These are phyloP conservation scores for Venusia cambrica DNA, from an alignment of 2,888 invertebrate genomes.

Conservation along the genomic window DNA sequence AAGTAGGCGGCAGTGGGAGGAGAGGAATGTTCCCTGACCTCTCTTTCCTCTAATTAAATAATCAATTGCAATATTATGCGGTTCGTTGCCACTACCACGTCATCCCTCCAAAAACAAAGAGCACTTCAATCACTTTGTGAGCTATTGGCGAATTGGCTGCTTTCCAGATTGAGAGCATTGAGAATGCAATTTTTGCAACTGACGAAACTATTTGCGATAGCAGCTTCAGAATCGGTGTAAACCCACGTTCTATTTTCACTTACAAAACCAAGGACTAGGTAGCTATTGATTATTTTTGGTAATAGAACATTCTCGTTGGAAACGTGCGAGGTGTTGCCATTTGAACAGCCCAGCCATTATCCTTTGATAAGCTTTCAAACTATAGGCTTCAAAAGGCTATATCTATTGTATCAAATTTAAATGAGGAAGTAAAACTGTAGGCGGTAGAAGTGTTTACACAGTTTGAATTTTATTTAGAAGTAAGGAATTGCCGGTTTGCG, in stretches of 20 bases:
- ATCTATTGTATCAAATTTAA: constrained; percentile 31
- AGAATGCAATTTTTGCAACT: constrained; percentile 18
- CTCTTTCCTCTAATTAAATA: constrained; percentile 61
- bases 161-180: constrained; percentile 14
- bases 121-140: constrained; percentile 9
- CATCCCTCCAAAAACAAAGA: constrained; percentile 16
- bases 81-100: constrained; percentile 19
- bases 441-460: constrained; percentile 50
- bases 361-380: too few species aligned
- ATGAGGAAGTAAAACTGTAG: constrained; percentile 42
- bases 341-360: too few species aligned
- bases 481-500: constrained; percentile 56
- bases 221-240: neutral
- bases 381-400: too few species aligned
- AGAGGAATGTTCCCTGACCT: constrained; percentile 63
- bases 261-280: too few species aligned
- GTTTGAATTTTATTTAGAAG: constrained; percentile 48
- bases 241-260: constrained; percentile 6
- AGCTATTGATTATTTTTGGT: too few species aligned
- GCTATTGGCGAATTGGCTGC: constrained; percentile 12
- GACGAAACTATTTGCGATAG: constrained; percentile 7
- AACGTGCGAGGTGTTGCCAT: too few species aligned
- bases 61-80: constrained; percentile 39
- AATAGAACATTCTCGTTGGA: too few species aligned
- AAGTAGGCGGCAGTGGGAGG: constrained; percentile 56